Base-by-base conservation (phyloP, 1,140 invertebrate genomes). In the Philopotamus ludificatus region DNA sequence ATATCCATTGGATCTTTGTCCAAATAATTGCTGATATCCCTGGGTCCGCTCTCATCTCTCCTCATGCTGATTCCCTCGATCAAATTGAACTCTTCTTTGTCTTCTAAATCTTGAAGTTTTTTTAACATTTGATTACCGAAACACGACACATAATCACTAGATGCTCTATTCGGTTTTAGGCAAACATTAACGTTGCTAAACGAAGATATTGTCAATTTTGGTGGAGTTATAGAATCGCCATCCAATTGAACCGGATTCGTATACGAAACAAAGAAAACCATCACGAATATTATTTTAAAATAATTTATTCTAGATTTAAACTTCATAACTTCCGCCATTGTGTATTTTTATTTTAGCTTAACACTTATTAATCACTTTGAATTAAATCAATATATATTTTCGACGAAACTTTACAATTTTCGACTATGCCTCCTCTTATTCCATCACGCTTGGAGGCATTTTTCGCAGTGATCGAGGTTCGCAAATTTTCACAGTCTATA, bases 1-100 rank as follows among this genome's bases (percentile, higher is more conserved):
- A 89, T 87, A 78, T 88, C 86, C 69, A 85, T 84, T 0, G 89
- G 87, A 77, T 91, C 87, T 58, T 85, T 87, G 68, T 89, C 87
- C 53, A 87, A 76, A 68, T 85, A 84, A 73, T 82, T 84, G 67
- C 78, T 80, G 71, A 79, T 69, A 75, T 83, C 74, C 71, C 81
- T 74, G 58, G 80, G 75, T 61, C 81, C 77, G 57, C 80, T 79
- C 25, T 85, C 84, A 73, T 84, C 82, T 70, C 81, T 80, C 0
- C 82, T 78, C 55, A 86, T 79, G 18, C 79, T 79, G 9, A 88
- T 76, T 18, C 85, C 85, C 45, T 80, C 81, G 4, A 81, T 82
- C 49, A 90, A 81, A 71, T 84, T 83, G 57, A 89, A 84, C 41
- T 85, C 80, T 3, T 89, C 85, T 0, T 80, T 75, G 63, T 86